Evolutionary conservation across 2,888 invertebrate species (phyloP).

Genomic region (Tinea semifulvella): DNA sequence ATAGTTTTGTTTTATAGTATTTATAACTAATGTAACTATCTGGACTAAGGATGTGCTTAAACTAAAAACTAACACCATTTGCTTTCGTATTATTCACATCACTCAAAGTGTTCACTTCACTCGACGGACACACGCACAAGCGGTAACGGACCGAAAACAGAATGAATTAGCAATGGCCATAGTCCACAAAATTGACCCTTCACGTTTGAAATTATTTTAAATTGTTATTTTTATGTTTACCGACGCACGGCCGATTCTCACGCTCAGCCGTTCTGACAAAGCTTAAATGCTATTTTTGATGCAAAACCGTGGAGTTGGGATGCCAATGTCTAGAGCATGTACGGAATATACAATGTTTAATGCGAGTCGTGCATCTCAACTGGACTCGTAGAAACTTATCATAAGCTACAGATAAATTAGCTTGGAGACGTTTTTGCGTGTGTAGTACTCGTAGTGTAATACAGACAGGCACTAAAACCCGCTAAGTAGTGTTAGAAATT

Average conservation of each 20-base stretch:
- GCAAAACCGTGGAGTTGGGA: conserved; percentile 51
- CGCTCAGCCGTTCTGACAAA: conserved; percentile 13
- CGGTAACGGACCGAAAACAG: background rate
- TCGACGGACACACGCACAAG: background rate
- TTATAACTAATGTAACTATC: too few relatives aligned
- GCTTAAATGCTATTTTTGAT: conserved; percentile 59
- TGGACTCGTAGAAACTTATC: too few relatives aligned
- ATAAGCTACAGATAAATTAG: too few relatives aligned
- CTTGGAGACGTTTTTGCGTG: too few relatives aligned
- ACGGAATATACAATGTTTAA: conserved; percentile 60
- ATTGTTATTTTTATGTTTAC: conserved; percentile 11
- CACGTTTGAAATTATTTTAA: background rate
- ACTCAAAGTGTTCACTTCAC: background rate
- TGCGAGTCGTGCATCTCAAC: background rate
- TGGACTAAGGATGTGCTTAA: too few relatives aligned
- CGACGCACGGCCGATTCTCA: conserved; percentile 9
- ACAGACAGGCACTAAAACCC: too few relatives aligned
- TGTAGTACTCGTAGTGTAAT: too few relatives aligned
- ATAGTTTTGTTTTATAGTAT: too few relatives aligned
- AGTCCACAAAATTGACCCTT: conserved; percentile 4
- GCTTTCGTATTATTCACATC: too few relatives aligned
- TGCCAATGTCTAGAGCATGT: conserved; percentile 67
- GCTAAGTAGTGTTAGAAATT: too few relatives aligned
- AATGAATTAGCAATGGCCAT: conserved; percentile 2
- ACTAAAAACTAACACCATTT: too few relatives aligned